Evolutionary conservation across 1,140 invertebrate species (phyloP), one percentile per base, ranked within the genome.

Genomic region (Branchinecta lynchi): DNA sequence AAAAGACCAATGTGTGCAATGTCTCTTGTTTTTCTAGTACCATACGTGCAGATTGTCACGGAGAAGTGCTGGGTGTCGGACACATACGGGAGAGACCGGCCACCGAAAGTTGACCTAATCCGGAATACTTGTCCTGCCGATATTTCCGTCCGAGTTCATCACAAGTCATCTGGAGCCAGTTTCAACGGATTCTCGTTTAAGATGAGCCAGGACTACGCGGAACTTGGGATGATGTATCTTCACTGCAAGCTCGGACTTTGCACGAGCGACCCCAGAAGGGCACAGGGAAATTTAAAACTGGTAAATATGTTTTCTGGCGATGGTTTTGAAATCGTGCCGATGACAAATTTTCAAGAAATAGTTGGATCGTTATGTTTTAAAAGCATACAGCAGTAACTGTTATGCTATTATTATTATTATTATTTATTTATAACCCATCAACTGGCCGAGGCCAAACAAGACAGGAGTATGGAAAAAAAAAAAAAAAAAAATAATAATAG

Each of bases 21-120:
- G 32, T 32, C 5, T 32, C 5, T 32, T 32, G 69, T 66, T 44
- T 45, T 71, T 73, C 51, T 67, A 74, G 75, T 71, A 17, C 70
- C 72, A 66, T 69, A 72, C 71, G 70, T 76, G 15, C 70, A 72
- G 17, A 73, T 76, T 15, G 75, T 76, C 6, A 73, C 74, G 45
- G 76, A 76, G 69, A 72, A 76, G n/a, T 76, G 76, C 69, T 76
- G 75, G 76, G 60, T 76, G 32, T 74, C 74, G 20, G 73, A 74
- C 67, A 73, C 72, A 10, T 73, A 74, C 9, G 69, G 70, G 66
- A 67, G 68, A 10, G 43, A 65, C 51, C 43, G 51, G 15, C 51
- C 69, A 43, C 66, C 71, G 44, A 66, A 66, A 8, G 44, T 72
- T 12, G 15, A 67, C 2, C 72, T 76, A 7, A 70, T 76, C n/a